Conservation (phyloP, 2,797 vertebrate genomes). For the Psittacula echo region DNA sequence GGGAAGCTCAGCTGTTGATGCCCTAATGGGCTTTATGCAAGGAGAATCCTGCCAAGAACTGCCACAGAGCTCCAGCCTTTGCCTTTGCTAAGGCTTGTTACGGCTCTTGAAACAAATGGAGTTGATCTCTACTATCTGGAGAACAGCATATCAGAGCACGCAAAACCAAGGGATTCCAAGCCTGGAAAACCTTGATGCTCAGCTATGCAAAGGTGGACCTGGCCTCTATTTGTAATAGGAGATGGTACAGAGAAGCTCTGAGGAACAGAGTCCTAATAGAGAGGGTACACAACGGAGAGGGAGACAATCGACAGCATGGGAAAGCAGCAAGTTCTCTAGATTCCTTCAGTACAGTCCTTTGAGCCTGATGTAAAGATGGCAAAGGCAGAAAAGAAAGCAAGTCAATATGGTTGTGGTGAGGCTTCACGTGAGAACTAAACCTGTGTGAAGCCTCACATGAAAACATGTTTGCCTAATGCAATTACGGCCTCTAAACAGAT, state of each 20-base stretch:
- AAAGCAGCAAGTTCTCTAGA: background rate
- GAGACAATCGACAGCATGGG: background rate
- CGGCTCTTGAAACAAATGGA: background rate
- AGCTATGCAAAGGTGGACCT: background rate
- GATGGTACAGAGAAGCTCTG: accelerated
- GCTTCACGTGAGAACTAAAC: background rate
- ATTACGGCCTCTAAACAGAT: background rate
- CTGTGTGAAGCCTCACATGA: background rate
- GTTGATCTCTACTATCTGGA: background rate
- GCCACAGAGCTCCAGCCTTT: background rate
- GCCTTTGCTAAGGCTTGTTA: background rate
- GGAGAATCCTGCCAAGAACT: conserved; percentile 16
- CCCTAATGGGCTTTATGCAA: conserved; percentile 34
- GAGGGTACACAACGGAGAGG: accelerated
- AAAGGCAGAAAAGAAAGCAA: background rate
- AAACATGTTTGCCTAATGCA: background rate
- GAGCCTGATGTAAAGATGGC: background rate
- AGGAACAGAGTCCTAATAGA: background rate
- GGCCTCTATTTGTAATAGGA: background rate
- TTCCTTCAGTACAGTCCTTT: background rate
- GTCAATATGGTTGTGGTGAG: background rate
- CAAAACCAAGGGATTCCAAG: background rate
- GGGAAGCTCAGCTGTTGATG: conserved; percentile 7
- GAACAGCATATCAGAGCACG: background rate
- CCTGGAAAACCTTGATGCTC: background rate